Evolutionary conservation across 2,113 vertebrate genomes (phyloP).

Genomic region (Nansenia antarctica): DNA sequence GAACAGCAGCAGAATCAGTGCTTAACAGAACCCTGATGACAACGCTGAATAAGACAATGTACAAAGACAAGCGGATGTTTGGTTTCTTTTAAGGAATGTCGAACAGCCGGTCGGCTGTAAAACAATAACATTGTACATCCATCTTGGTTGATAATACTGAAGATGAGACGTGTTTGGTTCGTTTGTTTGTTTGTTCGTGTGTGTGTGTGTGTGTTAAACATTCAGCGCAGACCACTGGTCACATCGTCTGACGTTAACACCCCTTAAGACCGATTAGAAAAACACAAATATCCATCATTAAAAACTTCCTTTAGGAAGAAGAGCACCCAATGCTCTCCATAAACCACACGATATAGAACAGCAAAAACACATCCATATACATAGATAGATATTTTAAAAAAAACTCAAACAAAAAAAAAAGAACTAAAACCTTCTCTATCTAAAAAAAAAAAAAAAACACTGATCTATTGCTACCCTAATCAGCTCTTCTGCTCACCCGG

Average conservation of each 20-base stretch:
- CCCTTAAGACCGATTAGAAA: constrained; percentile 30
- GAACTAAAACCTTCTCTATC: constrained; percentile 56
- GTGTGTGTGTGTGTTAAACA: constrained; percentile 30
- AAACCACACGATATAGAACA: constrained; percentile 51
- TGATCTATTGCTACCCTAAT: constrained; percentile 67
- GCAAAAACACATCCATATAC: constrained; percentile 51
- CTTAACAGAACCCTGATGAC: constrained; percentile 10
- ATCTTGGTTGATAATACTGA: not conserved
- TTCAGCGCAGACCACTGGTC: constrained; percentile 52
- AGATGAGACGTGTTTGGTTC: not conserved
- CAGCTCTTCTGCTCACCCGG: constrained; percentile 66
- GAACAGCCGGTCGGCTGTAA: not conserved
- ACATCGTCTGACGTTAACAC: constrained; percentile 20
- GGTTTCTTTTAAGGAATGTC: constrained; percentile 26
- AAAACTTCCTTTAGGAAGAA: constrained; percentile 46
- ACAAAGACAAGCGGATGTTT: not conserved
- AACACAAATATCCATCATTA: constrained; percentile 8
- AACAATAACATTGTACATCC: constrained; percentile 20
- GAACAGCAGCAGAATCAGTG: constrained; percentile 20
- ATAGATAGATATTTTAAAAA: too few relatives aligned
- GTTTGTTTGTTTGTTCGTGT: not conserved
- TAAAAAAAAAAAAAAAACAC: too few relatives aligned
- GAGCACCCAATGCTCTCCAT: constrained; percentile 32
- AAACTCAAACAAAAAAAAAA: too few relatives aligned
- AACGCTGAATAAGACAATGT: constrained; percentile 8